Conservation (phyloP, 2,113 vertebrate genomes). For the Triplophysa siluroides region DNA sequence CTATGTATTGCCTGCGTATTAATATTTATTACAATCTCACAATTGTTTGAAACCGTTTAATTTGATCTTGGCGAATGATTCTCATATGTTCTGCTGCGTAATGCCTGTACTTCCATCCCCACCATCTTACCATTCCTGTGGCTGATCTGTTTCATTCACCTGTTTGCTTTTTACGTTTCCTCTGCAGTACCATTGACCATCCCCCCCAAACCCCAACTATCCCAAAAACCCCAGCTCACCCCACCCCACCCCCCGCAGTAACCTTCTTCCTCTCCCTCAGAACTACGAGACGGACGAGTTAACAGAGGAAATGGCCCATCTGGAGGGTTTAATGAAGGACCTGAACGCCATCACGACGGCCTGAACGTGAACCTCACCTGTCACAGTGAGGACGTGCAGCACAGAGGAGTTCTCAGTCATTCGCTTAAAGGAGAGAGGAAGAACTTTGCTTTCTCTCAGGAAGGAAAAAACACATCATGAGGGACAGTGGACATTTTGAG, state of each 20-base stretch:
- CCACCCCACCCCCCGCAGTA: conserved; percentile 62
- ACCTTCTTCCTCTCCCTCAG: conserved; percentile 80
- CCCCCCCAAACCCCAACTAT: conserved; percentile 20
- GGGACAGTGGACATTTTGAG: conserved; percentile 63
- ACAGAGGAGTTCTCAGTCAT: conserved; percentile 54
- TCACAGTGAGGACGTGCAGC: conserved; percentile 39
- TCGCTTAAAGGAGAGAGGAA: conserved; percentile 46
- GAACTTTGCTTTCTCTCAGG: conserved; percentile 75
- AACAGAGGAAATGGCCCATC: conserved; percentile 99
- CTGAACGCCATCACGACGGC: conserved; percentile 97
- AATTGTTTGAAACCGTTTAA: conserved; percentile 20
- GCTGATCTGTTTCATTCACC: conserved; percentile 49
- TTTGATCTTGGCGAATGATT: conserved; percentile 47
- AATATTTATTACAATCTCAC: conserved; percentile 47
- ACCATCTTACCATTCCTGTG: conserved; percentile 37
- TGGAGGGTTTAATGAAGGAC: conserved; percentile 99
- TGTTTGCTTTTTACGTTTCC: conserved; percentile 16
- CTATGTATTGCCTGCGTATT: conserved; percentile 56
- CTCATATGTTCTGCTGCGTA: conserved; percentile 4
- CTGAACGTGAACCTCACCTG: conserved; percentile 74
- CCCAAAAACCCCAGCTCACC: conserved; percentile 35
- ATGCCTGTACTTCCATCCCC: conserved; percentile 33
- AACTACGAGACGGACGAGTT: conserved; percentile 96
- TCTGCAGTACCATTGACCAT: conserved; percentile 63
- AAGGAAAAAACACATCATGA: conserved; percentile 73